Conservation (phyloP, 2,113 vertebrate genomes). For the Mormyrus lacerda region DNA sequence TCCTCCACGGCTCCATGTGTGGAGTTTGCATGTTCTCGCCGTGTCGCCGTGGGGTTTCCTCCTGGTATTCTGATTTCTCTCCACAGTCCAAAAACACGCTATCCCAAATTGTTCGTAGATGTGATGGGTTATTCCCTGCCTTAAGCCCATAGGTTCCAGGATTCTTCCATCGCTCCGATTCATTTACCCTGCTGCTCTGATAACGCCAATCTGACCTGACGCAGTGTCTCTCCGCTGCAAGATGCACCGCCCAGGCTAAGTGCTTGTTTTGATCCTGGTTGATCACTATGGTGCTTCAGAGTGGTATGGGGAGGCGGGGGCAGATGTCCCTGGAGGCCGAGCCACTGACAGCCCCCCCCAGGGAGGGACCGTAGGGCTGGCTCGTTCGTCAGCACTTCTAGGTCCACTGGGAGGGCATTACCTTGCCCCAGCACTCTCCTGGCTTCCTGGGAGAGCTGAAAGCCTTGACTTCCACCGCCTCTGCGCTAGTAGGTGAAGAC, state of each 20-base stretch:
- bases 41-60: neutral
- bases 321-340: constrained; percentile 57
- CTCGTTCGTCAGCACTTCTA: constrained; percentile 91
- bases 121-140: neutral
- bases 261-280: neutral
- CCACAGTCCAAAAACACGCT: neutral
- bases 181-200: neutral
- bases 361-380: constrained; percentile 73
- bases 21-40: neutral
- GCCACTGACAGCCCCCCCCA: constrained; percentile 79
- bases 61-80: neutral
- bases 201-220: neutral
- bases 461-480: constrained; percentile 94
- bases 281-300: constrained; percentile 38
- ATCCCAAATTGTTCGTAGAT: neutral
- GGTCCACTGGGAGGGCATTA: constrained; percentile 97
- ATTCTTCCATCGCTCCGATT: neutral
- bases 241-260: neutral
- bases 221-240: neutral
- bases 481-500: constrained; percentile 94
- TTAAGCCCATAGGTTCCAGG: neutral
- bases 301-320: constrained; percentile 67
- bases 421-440: constrained; percentile 68
- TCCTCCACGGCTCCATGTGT: neutral
- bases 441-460: constrained; percentile 91